phyloP scores from a whole-genome alignment of 2,797 vertebrate genomes.

The Phylloscopus collybita region DNA sequence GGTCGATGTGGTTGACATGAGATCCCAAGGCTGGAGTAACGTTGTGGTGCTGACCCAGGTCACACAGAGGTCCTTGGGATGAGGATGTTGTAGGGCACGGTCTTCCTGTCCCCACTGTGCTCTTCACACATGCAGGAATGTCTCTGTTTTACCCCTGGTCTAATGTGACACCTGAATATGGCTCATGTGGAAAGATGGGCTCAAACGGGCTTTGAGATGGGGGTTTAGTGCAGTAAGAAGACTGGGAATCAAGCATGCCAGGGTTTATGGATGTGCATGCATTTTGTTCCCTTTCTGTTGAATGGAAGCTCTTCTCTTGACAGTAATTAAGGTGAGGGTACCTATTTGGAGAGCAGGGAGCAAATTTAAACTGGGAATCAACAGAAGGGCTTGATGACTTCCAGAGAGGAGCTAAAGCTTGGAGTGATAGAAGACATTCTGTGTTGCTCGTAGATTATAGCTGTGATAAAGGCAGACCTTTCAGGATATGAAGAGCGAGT shows the following conservation, averaged over 20 bases:
- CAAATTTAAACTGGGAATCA: not conserved
- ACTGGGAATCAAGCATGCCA: not conserved
- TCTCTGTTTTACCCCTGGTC: not conserved
- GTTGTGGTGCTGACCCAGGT: not conserved
- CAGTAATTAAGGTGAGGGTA: not conserved
- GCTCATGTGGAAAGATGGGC: not conserved
- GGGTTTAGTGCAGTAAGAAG: accelerated
- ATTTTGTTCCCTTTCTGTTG: not conserved
- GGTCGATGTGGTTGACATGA: accelerated
- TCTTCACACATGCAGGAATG: not conserved
- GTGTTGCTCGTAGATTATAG: accelerated
- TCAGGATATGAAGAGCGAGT: not conserved
- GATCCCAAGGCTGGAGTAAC: not conserved
- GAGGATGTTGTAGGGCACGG: not conserved
- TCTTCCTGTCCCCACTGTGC: not conserved
- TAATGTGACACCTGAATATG: not conserved
- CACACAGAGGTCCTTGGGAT: not conserved
- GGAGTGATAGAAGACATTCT: not conserved
- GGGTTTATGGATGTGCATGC: not conserved
- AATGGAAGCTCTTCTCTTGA: not conserved
- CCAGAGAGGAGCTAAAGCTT: not conserved
- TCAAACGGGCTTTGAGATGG: not conserved
- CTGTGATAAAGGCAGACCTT: not conserved
- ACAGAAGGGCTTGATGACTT: not conserved
- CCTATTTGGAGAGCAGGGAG: not conserved